Conservation (phyloP, 2,888 invertebrate genomes). For the Portevinia maculata region DNA sequence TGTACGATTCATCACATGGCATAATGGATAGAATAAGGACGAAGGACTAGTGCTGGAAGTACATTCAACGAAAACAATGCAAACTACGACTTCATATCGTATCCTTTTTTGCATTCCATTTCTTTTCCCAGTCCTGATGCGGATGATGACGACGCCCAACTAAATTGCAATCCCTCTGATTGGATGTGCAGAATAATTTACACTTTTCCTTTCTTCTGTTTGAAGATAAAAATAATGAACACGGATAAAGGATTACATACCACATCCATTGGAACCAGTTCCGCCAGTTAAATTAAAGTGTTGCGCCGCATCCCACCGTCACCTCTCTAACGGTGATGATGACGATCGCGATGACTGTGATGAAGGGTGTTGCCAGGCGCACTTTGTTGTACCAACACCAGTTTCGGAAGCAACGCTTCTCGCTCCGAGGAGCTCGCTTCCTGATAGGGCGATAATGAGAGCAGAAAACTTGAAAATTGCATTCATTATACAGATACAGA, state of each 20-base stretch:
- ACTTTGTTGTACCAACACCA: conserved; percentile 45
- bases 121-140: neutral
- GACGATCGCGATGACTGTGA: conserved; percentile 25
- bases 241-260: conserved; percentile 77
- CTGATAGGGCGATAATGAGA: conserved; percentile 78
- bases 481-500: conserved; percentile 81
- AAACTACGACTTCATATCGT: conserved; percentile 65
- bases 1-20: conserved; percentile 72
- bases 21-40: conserved; percentile 74
- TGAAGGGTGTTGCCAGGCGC: conserved; percentile 61
- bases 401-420: conserved; percentile 69
- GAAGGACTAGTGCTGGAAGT: conserved; percentile 56
- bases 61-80: conserved; percentile 68
- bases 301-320: conserved; percentile 45
- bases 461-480: conserved; percentile 79
- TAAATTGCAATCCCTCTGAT: conserved; percentile 82
- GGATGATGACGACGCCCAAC: conserved; percentile 59
- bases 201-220: conserved; percentile 74
- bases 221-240: conserved; percentile 81
- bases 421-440: conserved; percentile 63
- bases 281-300: conserved; percentile 81
- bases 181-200: conserved; percentile 76
- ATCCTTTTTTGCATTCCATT: conserved; percentile 53
- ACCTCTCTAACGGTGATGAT: conserved; percentile 5
- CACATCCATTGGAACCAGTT: conserved; percentile 78